Evolutionary conservation across 2,113 vertebrate genomes (phyloP), one percentile per base, ranked within the genome.

Genomic region (Dunckerocampus dactyliophorus): DNA sequence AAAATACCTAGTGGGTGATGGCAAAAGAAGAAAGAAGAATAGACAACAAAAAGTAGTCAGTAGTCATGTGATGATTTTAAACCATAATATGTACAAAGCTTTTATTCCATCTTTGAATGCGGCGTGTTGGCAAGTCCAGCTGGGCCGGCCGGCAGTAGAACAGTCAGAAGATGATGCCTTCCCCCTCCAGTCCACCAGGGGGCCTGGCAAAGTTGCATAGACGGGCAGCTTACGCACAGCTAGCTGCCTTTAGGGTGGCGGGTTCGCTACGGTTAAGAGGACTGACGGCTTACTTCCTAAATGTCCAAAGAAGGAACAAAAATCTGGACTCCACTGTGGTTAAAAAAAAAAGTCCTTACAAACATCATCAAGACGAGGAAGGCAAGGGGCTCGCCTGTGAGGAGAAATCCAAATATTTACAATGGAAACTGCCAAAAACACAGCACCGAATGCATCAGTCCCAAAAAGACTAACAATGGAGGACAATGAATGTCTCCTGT

Each of bases 171-270:
- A 89, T 87, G 90, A 90, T 89, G 88, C 89, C 86, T 60, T 81
- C 81, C 89, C 89, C 91, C 90, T 89, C 87, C 89, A 75, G 84
- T 92, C 93, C 93, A 92, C 90, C 72, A 87, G 90, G 92, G 88
- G 93, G 91, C 83, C 90, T 89, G 89, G 88, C 91, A 92, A 94
- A 93, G 92, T 98, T 99, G 96, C 96, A 99, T 99, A 99, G 96
- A 99, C 92, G 84, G 81, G 93, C 93, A 97, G 94, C 93, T 97
- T 93, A 93, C 90, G 96, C 91, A 89, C 94, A 97, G 95, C 94
- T 97, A 98, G 96, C 95, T 97, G 96, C 95, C 94, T 95, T 93
- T 43, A 14, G 39, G 39, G 88, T 80, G 91, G 92, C 13, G 59
- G 28, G 92, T 90, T 89, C 93, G 95, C 95, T 97, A 96, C 94